Conservation (phyloP, 2,113 vertebrate genomes). For the Mesocricetus auratus region DNA sequence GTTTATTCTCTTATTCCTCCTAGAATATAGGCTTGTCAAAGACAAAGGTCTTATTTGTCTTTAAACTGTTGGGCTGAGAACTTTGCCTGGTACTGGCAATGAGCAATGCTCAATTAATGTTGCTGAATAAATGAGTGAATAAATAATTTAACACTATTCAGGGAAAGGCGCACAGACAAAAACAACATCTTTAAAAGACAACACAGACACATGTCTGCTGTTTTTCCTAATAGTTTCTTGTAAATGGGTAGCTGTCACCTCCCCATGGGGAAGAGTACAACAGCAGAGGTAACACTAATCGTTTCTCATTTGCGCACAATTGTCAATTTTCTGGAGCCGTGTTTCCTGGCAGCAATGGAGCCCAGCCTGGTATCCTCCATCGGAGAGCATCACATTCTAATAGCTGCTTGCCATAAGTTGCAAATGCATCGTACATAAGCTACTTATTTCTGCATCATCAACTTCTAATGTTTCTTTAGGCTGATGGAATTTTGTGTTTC, state of each 20-base stretch:
- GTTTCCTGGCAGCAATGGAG: constrained; percentile 81
- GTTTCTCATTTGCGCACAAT: constrained; percentile 76
- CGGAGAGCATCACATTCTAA: constrained; percentile 82
- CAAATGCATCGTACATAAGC: constrained; percentile 83
- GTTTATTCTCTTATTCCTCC: neutral
- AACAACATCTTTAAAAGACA: constrained; percentile 62
- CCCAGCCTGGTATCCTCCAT: constrained; percentile 76
- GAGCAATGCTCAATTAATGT: constrained; percentile 27
- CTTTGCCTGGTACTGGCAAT: neutral
- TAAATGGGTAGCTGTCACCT: constrained; percentile 37
- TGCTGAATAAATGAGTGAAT: constrained; percentile 58
- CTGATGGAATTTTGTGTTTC: constrained; percentile 83
- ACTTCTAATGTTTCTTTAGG: constrained; percentile 87
- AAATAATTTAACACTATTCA: constrained; percentile 43
- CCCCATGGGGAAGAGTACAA: constrained; percentile 69
- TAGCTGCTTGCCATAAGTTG: constrained; percentile 80
- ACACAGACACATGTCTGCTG: constrained; percentile 61
- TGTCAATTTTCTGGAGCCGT: constrained; percentile 73
- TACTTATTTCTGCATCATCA: constrained; percentile 90
- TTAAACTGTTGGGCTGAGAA: constrained; percentile 9
- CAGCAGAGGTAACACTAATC: constrained; percentile 69
- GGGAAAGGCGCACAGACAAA: constrained; percentile 42
- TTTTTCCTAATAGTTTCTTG: constrained; percentile 56
- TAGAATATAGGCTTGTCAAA: constrained; percentile 27
- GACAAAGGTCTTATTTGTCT: constrained; percentile 36